phyloP scores from a whole-genome alignment of 2,113 vertebrate genomes.

The Megalops atlanticus region DNA sequence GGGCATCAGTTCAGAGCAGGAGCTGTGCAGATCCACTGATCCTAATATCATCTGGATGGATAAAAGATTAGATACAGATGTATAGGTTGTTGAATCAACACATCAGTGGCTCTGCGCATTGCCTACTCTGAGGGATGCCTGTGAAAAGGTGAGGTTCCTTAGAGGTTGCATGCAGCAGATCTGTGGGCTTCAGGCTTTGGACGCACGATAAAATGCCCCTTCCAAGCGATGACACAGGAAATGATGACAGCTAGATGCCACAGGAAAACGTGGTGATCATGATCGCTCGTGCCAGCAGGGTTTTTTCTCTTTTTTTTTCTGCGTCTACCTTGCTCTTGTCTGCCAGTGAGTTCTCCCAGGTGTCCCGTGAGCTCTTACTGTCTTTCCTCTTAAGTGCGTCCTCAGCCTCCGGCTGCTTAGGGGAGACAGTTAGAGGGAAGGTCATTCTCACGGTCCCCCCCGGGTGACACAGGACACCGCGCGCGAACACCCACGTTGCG shows the following conservation, averaged over 20 bases:
- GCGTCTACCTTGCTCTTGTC: constrained; percentile 74
- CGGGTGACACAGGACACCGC: too few relatives aligned
- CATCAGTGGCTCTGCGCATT: background rate
- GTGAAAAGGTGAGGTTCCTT: constrained; percentile 10
- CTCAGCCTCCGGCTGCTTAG: constrained; percentile 53
- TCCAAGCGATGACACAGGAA: constrained; percentile 36
- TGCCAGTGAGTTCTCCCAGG: constrained; percentile 61
- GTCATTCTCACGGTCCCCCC: too few relatives aligned
- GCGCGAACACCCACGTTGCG: too few relatives aligned
- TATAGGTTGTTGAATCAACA: background rate
- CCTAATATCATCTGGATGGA: background rate
- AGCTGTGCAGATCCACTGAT: background rate
- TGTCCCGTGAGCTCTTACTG: constrained; percentile 58
- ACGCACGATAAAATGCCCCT: constrained; percentile 31
- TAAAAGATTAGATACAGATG: background rate
- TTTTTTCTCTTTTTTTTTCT: constrained; percentile 5
- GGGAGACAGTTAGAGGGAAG: constrained; percentile 68
- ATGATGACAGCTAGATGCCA: constrained; percentile 42
- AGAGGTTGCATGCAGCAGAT: constrained; percentile 62
- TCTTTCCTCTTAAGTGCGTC: constrained; percentile 59
- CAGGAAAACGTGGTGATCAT: constrained; percentile 34
- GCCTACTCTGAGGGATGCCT: too few relatives aligned
- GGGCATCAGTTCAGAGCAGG: too few relatives aligned
- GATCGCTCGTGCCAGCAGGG: constrained; percentile 32
- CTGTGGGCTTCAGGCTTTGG: constrained; percentile 31